Evolutionary conservation across 1,140 invertebrate genomes (phyloP).

Genomic region (Neodiprion virginianus): DNA sequence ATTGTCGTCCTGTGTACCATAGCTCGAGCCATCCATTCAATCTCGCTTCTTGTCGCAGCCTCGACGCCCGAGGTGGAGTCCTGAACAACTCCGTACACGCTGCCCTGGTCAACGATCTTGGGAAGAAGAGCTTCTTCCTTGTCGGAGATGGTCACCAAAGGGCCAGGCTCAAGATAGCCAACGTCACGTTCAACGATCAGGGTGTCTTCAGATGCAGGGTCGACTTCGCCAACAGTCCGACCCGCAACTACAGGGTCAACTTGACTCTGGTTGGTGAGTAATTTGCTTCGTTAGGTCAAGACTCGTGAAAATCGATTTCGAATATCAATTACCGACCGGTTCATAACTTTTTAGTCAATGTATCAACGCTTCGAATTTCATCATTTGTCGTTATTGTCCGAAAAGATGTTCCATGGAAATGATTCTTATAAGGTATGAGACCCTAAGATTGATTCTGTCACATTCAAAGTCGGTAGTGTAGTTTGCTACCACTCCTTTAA

Average conservation of each 20-base stretch:
- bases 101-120: constrained; percentile 77
- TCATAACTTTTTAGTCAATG: no score
- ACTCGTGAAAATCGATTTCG: no score
- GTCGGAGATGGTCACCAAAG: constrained; percentile 71
- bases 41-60: constrained; percentile 62
- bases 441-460: no score
- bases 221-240: constrained; percentile 85
- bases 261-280: constrained; percentile 83
- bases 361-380: no score
- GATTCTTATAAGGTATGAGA: no score
- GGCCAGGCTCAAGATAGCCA: constrained; percentile 75
- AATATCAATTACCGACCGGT: no score
- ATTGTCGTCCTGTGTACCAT: not conserved
- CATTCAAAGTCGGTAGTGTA: no score
- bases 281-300: no score
- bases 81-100: constrained; percentile 71
- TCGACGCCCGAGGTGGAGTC: constrained; percentile 76
- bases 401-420: no score
- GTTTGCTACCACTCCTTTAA: no score
- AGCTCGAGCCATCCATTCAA: not conserved
- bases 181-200: constrained; percentile 76
- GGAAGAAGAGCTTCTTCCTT: constrained; percentile 76
- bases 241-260: constrained; percentile 83
- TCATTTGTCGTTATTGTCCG: no score
- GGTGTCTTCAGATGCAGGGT: constrained; percentile 84